phyloP scores from a whole-genome alignment of 2,888 invertebrate species.

The Vannuccia rotundouncinata region DNA sequence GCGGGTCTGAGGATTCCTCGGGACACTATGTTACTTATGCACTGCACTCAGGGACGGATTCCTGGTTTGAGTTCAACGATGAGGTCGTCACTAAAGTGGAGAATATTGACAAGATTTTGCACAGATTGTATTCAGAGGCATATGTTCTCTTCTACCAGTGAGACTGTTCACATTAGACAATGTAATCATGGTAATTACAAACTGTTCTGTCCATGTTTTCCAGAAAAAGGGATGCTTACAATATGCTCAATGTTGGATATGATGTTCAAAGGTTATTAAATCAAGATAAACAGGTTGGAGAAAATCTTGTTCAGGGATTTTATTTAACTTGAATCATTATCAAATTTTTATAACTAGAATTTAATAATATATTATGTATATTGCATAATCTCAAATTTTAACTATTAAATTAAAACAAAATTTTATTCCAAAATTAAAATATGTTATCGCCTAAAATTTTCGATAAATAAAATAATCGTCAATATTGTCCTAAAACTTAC shows the following conservation, averaged over 20 bases:
- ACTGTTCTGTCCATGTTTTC: background rate
- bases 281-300: background rate
- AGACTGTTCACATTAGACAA: background rate
- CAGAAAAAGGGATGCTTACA: background rate
- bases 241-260: slow-evolving; percentile 6
- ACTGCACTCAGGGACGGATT: background rate
- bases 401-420: too few species aligned
- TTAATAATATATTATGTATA: too few species aligned
- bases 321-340: too few species aligned
- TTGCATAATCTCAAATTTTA: too few species aligned
- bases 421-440: too few species aligned
- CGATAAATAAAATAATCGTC: too few species aligned
- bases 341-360: too few species aligned
- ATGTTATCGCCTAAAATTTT: too few species aligned
- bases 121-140: background rate
- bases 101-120: background rate
- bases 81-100: background rate
- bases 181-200: background rate
- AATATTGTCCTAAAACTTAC: too few species aligned
- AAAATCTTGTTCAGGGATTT: too few species aligned
- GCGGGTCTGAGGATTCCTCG: background rate
- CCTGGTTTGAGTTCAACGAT: background rate
- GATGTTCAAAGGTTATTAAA: background rate
- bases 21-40: slow-evolving; percentile 9
- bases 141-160: background rate